A percentile compares a stretch with the other conserved stretches of the same genome.
Evolutionary conservation across 1,140 invertebrate genomes (phyloP).

Genomic region (Frieseomelitta varia): DNA sequence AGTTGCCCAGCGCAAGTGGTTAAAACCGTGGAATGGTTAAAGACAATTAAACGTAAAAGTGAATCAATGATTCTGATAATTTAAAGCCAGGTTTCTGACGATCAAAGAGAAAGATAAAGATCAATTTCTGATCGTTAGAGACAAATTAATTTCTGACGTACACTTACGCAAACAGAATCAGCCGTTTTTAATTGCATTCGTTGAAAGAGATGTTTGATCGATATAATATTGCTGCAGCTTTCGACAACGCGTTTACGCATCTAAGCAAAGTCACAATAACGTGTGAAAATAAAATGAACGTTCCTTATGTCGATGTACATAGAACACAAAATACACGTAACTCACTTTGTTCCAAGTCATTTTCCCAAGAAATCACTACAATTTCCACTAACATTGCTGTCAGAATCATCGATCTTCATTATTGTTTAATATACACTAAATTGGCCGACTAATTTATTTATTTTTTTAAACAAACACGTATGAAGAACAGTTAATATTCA

Average conservation of each 20-base stretch:
- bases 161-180: not conserved
- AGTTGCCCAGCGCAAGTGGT: too few relatives aligned
- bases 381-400: not conserved
- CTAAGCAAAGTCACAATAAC: slow-evolving; percentile 16
- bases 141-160: not conserved
- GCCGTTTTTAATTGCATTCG: not conserved
- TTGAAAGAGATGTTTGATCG: slow-evolving; percentile 14
- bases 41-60: too few relatives aligned
- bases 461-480: not conserved
- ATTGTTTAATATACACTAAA: too few relatives aligned
- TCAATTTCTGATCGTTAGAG: too few relatives aligned
- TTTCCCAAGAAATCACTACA: not conserved
- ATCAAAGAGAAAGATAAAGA: too few relatives aligned
- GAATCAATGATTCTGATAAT: too few relatives aligned
- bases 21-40: too few relatives aligned
- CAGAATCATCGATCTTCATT: too few relatives aligned
- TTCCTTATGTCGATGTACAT: not conserved
- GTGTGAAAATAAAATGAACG: not conserved
- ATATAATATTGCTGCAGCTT: not conserved
- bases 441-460: not conserved
- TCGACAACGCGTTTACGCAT: not conserved
- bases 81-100: too few relatives aligned
- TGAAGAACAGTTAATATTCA: too few relatives aligned
- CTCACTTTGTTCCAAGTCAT: not conserved
- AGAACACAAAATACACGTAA: too few relatives aligned